Evolutionary conservation across 2,113 vertebrate species (phyloP).

Genomic region (Myiopsitta monachus): DNA sequence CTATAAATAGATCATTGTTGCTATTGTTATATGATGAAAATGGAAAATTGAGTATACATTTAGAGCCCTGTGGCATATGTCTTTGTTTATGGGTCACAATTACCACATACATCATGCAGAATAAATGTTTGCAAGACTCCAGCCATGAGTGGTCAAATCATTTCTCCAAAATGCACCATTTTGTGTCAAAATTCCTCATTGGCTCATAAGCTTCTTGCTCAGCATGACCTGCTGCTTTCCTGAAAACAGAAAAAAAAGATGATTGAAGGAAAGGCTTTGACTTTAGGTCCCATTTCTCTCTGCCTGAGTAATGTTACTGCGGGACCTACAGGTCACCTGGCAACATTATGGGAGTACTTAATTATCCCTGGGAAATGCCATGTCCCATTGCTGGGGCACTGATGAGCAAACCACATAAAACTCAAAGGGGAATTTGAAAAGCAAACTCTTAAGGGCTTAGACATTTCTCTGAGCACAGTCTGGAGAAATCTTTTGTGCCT

Average conservation of each 20-base stretch:
- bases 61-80: background rate
- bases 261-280: conserved; percentile 4
- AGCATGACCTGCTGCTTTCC: conserved; percentile 20
- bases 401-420: conserved; percentile 51
- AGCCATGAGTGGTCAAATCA: background rate
- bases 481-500: background rate
- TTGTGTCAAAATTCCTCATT: background rate
- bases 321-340: conserved; percentile 6
- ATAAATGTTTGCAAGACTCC: background rate
- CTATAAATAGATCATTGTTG: background rate
- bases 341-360: conserved; percentile 15
- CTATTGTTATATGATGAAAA: background rate
- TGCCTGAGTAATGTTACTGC: conserved; percentile 32
- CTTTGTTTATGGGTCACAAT: background rate
- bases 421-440: conserved; percentile 9
- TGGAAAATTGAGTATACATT: background rate
- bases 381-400: conserved; percentile 1
- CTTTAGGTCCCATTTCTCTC: conserved; percentile 23
- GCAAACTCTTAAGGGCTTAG: background rate
- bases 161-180: conserved; percentile 18
- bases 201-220: background rate
- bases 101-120: background rate
- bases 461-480: background rate
- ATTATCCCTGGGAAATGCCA: background rate
- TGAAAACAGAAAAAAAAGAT: background rate